Conservation (phyloP, 2,797 vertebrate species). For the Crotalus adamanteus region DNA sequence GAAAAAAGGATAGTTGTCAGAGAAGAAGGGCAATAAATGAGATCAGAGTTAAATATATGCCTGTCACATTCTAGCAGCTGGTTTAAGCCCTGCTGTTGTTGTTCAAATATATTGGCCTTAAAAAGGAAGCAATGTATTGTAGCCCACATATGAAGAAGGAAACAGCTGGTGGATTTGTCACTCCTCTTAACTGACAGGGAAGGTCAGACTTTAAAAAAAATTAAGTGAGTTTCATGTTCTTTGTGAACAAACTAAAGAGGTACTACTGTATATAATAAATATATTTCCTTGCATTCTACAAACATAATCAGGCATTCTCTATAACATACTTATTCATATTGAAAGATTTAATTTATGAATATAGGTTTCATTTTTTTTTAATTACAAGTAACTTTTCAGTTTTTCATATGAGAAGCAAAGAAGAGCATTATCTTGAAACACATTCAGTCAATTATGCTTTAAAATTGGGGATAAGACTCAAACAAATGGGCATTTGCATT, state of each 20-base stretch:
- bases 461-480: background rate
- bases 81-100: conserved; percentile 66
- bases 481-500: background rate
- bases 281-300: background rate
- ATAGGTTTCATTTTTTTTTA: background rate
- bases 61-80: conserved; percentile 69
- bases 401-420: background rate
- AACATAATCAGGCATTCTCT: background rate
- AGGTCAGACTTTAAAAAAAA: conserved; percentile 79
- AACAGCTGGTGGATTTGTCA: conserved; percentile 88
- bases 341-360: background rate
- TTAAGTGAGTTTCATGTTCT: conserved; percentile 52
- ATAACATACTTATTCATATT: background rate
- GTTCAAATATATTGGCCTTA: conserved; percentile 67
- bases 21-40: conserved; percentile 69
- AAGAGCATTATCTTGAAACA: background rate
- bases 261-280: background rate
- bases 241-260: conserved; percentile 4
- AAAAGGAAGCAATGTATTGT: conserved; percentile 80
- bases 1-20: conserved; percentile 56
- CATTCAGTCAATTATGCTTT: background rate
- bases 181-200: conserved; percentile 82
- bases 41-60: conserved; percentile 78
- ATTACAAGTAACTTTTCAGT: background rate
- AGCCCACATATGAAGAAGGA: conserved; percentile 53